A percentile compares a stretch with the other conserved stretches of the same genome.
Evolutionary conservation across 2,888 invertebrate species (phyloP).

Genomic region (Agrotis ipsilon): DNA sequence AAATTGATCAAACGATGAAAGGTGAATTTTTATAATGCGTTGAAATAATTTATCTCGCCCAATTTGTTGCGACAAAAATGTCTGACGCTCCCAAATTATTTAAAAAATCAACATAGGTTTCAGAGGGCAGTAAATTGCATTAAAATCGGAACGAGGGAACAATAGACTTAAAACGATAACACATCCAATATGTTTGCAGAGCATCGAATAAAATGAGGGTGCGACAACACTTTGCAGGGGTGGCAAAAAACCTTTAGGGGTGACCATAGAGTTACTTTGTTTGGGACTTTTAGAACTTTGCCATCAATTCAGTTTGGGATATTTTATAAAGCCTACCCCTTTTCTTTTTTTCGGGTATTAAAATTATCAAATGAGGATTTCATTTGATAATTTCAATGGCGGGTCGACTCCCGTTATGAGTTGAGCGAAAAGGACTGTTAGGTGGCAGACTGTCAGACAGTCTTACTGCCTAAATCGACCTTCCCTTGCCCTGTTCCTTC

Average conservation of each 20-base stretch:
- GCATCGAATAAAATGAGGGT: conserved; percentile 38
- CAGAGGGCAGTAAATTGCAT: not conserved
- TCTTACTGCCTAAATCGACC: no score
- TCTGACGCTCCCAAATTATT: not conserved
- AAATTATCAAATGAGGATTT: no score
- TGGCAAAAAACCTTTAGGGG: conserved; percentile 25
- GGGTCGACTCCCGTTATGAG: no score
- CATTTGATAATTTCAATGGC: no score
- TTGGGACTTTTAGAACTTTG: conserved; percentile 7
- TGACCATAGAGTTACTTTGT: conserved; percentile 15
- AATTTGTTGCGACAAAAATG: not conserved
- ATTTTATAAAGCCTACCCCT: no score
- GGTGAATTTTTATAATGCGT: no score
- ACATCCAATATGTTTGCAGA: conserved; percentile 16
- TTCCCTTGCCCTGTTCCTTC: no score
- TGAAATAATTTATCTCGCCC: no score
- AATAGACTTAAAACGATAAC: not conserved
- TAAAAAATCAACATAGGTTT: not conserved
- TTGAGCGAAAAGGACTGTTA: no score
- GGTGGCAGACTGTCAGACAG: no score
- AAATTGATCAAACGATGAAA: not conserved
- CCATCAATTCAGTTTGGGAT: no score
- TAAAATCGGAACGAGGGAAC: conserved; percentile 4
- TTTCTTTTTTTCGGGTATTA: no score
- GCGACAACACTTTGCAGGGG: conserved; percentile 28